These are phyloP conservation scores for Diloba caeruleocephala DNA, from an alignment of 2,888 invertebrate genomes.

Conservation along the genomic window DNA sequence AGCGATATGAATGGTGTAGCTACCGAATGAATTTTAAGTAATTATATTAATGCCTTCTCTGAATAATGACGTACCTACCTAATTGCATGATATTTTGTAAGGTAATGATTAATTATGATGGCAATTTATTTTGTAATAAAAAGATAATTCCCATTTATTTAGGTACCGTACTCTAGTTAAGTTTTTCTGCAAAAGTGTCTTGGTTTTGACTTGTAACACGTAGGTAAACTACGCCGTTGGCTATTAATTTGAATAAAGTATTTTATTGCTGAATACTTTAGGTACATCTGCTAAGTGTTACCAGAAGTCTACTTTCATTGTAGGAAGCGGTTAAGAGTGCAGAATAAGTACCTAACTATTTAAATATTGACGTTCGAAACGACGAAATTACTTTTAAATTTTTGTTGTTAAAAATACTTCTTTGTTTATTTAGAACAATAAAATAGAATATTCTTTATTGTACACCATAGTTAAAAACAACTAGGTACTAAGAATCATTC, in stretches of 20 bases:
- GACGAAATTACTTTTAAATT: no score
- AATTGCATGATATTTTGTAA: constrained; percentile 35
- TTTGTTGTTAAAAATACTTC: no score
- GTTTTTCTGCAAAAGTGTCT: constrained; percentile 4
- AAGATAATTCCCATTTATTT: constrained; percentile 25
- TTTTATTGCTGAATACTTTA: no score
- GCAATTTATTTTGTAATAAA: constrained; percentile 27
- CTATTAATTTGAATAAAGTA: constrained; percentile 14
- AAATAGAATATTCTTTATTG: no score
- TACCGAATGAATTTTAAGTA: constrained; percentile 15
- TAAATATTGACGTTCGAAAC: no score
- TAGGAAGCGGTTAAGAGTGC: no score
- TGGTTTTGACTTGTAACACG: constrained; percentile 8
- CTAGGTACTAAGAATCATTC: no score
- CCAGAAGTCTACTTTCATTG: no score
- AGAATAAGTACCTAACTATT: no score
- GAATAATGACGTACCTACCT: constrained; percentile 22
- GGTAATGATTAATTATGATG: constrained; percentile 27
- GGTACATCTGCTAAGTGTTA: no score
- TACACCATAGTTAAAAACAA: no score
- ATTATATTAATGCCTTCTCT: constrained; percentile 36
- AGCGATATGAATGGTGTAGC: background rate
- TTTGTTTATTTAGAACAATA: no score
- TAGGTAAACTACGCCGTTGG: constrained; percentile 1
- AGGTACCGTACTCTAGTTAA: constrained; percentile 17